Evolutionary conservation across 2,797 vertebrate species (phyloP), one percentile per base, ranked within the genome.

Genomic region (Syngnathus acus): DNA sequence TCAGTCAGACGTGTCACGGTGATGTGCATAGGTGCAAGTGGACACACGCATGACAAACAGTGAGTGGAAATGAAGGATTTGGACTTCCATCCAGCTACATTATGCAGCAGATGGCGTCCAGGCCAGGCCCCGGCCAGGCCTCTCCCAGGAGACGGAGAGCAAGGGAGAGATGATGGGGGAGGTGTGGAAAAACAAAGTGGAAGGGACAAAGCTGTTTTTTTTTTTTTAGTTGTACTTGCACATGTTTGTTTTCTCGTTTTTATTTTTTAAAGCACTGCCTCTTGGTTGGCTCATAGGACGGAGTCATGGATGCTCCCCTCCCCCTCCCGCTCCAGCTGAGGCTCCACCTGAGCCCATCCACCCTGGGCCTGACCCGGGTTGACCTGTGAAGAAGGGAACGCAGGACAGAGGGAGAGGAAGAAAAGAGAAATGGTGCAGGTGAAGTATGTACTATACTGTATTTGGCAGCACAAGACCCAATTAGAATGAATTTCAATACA

Each of bases 61-160:
- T 77, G 89, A 89, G 90, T 91, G 90, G 89, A 90, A 92, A 91
- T 91, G 90, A 90, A 91, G 87, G 89, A 92, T 91, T 91, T 91
- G 89, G 87, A 90, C 89, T 89, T 92, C 89, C 88, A 88, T 89
- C 90, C 89, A 87, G 88, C 87, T 89, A 89, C 90, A 91, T 92
- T 92, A 92, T 90, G 88, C 89, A 89, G 89, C 89, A 92, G 90
- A 90, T 92, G 91, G 91, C 84, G 86, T 89, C 87, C 90, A 91
- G 90, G 90, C 89, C 87, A 70, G 86, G 89, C 87, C 38, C 88
- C 82, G 89, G 87, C 89, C 85, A 87, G 86, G 86, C 89, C 87
- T 78, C 85, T 92, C 91, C 91, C 89, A 84, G 80, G 84, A 85
- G 84, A 54, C 23, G 14, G 75, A 69, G 72, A 84, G 79, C 77